Conservation (phyloP, 2,113 vertebrate species). For the Madoqua kirkii region DNA sequence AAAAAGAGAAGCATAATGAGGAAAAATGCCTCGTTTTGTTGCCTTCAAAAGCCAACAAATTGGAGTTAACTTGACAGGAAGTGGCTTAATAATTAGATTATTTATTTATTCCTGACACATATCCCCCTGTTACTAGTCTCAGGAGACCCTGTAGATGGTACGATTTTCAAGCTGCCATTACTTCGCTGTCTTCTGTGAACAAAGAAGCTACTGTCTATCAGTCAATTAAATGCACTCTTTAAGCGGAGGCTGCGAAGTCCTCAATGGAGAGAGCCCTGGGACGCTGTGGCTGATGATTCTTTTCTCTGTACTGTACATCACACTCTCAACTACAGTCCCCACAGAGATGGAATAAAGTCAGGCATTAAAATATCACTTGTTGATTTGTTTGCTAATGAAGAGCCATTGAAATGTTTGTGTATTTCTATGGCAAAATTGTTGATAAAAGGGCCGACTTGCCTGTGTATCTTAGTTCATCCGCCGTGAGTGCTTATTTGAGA, state of each 20-base stretch:
- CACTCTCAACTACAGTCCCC: constrained; percentile 87
- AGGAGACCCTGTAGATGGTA: constrained; percentile 89
- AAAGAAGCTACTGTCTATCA: constrained; percentile 93
- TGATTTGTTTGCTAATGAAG: constrained; percentile 94
- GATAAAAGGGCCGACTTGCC: constrained; percentile 85
- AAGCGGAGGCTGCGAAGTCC: constrained; percentile 88
- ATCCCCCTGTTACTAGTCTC: constrained; percentile 92
- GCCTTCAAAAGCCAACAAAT: constrained; percentile 94
- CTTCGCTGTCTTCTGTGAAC: constrained; percentile 90
- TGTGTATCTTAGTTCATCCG: constrained; percentile 80
- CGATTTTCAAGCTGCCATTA: constrained; percentile 92
- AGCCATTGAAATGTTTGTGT: constrained; percentile 91
- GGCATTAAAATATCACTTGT: constrained; percentile 93
- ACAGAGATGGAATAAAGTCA: constrained; percentile 88
- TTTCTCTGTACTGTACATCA: constrained; percentile 91
- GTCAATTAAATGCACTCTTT: constrained; percentile 93
- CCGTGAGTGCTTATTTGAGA: constrained; percentile 80
- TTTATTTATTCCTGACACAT: constrained; percentile 97
- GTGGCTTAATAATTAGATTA: constrained; percentile 96
- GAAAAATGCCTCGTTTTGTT: constrained; percentile 96
- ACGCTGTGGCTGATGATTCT: constrained; percentile 87
- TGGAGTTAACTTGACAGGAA: constrained; percentile 95
- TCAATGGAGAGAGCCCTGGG: constrained; percentile 87
- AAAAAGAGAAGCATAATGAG: constrained; percentile 92
- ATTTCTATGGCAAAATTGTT: constrained; percentile 87